Base-by-base conservation (phyloP, 2,888 invertebrate species). In the Tetrapedia diversipes region DNA sequence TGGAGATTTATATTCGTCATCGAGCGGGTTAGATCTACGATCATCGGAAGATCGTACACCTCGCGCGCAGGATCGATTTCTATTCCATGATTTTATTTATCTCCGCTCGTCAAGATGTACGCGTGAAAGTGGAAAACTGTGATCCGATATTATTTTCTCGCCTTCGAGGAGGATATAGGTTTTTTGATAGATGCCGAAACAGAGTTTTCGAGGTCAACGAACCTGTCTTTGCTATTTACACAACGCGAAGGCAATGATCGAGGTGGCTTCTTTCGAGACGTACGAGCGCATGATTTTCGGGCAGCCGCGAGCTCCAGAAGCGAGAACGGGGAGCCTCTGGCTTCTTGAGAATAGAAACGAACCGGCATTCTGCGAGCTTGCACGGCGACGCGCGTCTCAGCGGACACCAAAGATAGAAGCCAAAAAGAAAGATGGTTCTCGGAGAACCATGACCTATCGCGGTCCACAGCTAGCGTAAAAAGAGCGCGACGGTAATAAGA, bases 351-450 rank as follows among this genome's bases (percentile, higher is more conserved):
- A 76, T 76, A 69, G 76, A 66, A 51, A 45, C 69, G 68, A 39
- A 49, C 22, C 56, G 19, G 51, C 68, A 39, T 56, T 63, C 53
- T 32, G 27, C 66, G 61, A 59, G 51, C 53, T n/a, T 45, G 61
- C 41, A 11, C 43, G 43, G 53, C 57, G 24, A 3, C 37, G 41
- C 54, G 64, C 34, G 49, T 54, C 47, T 57, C n/a, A 34, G 39
- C 11, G 51, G 60, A 37, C 70, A 66, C 79, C 83, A 79, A 77
- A 83, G 76, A 83, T 83, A 79, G 83, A 75, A 56, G 27, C 61
- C 59, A 41, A 57, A 27, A n/a, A 22, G 24, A 24, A 2, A 24
- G n/a, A 27, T 3, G 16, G 8, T 37, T 16, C 2, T 8, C 16
- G 16, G 37, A 56, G 34, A 56, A 37, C 56, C 79, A 59, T 81